These are phyloP conservation scores for Labia minor DNA, from an alignment of 2,888 invertebrate genomes.

Conservation along the genomic window DNA sequence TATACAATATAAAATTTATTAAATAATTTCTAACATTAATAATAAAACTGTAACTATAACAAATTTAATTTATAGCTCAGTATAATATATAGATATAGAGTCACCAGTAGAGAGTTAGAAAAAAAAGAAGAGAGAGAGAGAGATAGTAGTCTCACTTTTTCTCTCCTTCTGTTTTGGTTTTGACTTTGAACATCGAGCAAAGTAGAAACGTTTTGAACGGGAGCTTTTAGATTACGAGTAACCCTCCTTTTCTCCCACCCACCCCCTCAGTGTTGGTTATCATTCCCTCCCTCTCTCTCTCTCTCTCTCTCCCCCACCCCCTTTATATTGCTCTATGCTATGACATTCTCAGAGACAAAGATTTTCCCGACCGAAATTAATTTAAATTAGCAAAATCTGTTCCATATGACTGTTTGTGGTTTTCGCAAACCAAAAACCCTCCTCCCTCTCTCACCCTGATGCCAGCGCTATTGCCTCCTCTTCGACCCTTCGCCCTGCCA, in stretches of 20 bases:
- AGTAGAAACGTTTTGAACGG: not conserved
- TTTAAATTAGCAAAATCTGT: slow-evolving; percentile 13
- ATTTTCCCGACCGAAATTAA: slow-evolving; percentile 13
- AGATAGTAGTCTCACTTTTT: not conserved
- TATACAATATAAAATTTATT: not conserved
- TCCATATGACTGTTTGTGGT: slow-evolving; percentile 13
- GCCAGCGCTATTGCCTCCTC: not conserved
- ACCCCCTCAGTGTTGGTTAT: not conserved
- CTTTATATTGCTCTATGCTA: not conserved
- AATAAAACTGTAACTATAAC: too few relatives aligned
- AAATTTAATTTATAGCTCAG: too few relatives aligned
- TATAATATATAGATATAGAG: too few relatives aligned
- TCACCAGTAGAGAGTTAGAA: not conserved
- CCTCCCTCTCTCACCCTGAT: not conserved
- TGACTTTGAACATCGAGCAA: slow-evolving; percentile 13
- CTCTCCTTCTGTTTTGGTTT: not conserved
- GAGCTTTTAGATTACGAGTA: slow-evolving; percentile 8
- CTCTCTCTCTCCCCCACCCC: not conserved
- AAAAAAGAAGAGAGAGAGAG: not conserved
- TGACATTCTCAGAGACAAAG: slow-evolving; percentile 13
- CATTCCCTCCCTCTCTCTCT: not conserved
- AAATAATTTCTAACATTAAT: not conserved
- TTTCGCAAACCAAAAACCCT: not conserved
- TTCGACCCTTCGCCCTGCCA: not conserved
- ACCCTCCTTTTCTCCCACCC: not conserved